Evolutionary conservation across 2,888 invertebrate genomes (phyloP), one percentile per base, ranked within the genome.

Genomic region (Acanthosoma haemorrhoidale): DNA sequence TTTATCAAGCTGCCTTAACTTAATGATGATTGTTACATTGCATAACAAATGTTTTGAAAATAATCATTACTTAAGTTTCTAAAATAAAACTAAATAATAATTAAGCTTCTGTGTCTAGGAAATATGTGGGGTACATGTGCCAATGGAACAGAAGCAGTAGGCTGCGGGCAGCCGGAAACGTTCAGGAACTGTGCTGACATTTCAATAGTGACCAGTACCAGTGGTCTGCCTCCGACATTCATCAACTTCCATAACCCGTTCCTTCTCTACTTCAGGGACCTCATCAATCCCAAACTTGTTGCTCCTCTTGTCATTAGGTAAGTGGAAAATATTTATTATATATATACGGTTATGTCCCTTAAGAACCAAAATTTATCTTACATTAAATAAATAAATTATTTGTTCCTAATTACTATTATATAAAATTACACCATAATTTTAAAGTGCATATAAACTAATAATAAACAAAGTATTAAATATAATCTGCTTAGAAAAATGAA

Each of bases 141-240:
- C 0, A 92, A 94, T 78, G 94, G 94, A 51, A 92, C 92, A 0
- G 90, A 92, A 77, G 90, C 90, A 0, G 88, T 92, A 1, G 94
- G 94, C 1, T 94, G 94, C 78, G 94, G 94, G n/a, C 85, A 87
- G 74, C 91, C 94, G 8, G 94, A 95, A 81, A 93, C 92, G 0
- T 95, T 95, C 81, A 83, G 92, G 72, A 94, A 94, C 79, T 95
- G 95, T 78, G 94, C 94, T 0, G 94, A 95, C 79, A 86, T 95
- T 70, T 87, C 87, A 69, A 89, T 95, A 74, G 82, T 89, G 6
- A 90, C 91, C 32, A 92, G 88, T 79, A 89, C 90, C 2, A 90
- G 88, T 68, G 84, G 89, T 3, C 83, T 89, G 0, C 86, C 86
- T 16, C 82, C 82, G 13, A 90, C 91, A 11, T 82, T 87, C 74